Evolutionary conservation across 2,888 invertebrate species (phyloP).

Genomic region (Muschampia plurimacula): DNA sequence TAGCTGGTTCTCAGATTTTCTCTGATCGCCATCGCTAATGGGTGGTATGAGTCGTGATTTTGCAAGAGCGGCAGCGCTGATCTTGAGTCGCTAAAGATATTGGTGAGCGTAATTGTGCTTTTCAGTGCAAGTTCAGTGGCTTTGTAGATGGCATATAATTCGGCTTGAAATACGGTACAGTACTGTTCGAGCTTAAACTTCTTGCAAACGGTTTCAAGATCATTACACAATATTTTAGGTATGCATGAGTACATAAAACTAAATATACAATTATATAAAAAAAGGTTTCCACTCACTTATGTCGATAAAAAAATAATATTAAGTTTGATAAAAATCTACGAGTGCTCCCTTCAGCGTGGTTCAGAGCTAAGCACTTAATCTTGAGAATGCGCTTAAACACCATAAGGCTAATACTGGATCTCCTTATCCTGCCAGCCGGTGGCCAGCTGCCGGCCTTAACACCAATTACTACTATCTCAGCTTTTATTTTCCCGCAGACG

Average conservation of each 20-base stretch:
- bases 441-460: conserved; percentile 53
- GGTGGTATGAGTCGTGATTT: not conserved
- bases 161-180: not conserved
- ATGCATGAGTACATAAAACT: no score
- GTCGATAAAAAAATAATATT: no score
- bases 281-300: not conserved
- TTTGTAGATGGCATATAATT: not conserved
- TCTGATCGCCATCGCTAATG: not conserved
- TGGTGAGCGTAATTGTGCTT: not conserved
- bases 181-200: not conserved
- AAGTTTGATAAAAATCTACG: conserved; percentile 7
- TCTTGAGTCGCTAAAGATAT: not conserved
- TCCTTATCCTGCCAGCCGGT: conserved; percentile 64
- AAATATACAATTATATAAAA: no score
- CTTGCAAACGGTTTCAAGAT: not conserved
- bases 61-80: not conserved
- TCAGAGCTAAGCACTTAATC: conserved; percentile 14
- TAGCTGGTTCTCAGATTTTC: not conserved
- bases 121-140: not conserved
- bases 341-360: not conserved
- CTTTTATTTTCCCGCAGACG: conserved; percentile 25
- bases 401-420: conserved; percentile 69
- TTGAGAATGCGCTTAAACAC: conserved; percentile 48
- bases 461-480: conserved; percentile 64
- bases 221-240: not conserved